Percentiles rank a stretch among this genome's conserved stretches.
Evolutionary conservation across 2,797 vertebrate species (phyloP).

Genomic region (Poeciliopsis gracilis): DNA sequence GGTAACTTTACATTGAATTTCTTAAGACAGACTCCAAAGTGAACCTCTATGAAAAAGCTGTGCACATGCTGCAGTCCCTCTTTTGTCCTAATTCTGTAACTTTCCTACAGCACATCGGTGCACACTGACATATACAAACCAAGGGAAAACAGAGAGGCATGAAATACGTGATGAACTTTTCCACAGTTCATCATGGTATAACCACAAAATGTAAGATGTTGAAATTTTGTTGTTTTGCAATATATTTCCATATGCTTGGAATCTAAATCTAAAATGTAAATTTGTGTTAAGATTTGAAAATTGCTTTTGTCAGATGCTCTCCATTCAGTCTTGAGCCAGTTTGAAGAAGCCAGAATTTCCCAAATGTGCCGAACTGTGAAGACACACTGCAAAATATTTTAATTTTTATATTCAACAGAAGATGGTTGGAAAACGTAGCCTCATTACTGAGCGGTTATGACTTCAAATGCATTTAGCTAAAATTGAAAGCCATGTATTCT

Average conservation of each 20-base stretch:
- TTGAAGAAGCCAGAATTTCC: neutral
- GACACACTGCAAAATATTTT: neutral
- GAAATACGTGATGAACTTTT: neutral
- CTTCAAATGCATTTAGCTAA: neutral
- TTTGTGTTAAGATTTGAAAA: neutral
- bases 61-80: conserved; percentile 32
- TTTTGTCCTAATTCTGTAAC: conserved; percentile 26
- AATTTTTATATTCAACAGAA: neutral
- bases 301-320: neutral
- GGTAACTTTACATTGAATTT: conserved; percentile 36
- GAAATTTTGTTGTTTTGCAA: neutral
- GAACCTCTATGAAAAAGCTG: conserved; percentile 29
- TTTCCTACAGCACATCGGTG: conserved; percentile 41
- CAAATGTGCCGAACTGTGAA: neutral
- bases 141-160: conserved; percentile 6
- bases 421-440: neutral
- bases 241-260: neutral
- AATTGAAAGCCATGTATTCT: neutral
- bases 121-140: conserved; percentile 60
- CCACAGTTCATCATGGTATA: neutral
- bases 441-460: neutral
- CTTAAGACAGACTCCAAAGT: conserved; percentile 38
- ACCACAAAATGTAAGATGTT: neutral
- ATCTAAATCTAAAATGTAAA: neutral
- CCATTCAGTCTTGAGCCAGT: neutral